Evolutionary conservation across 2,113 vertebrate genomes (phyloP), one percentile per base, ranked within the genome.

Genomic region (Rhineura floridana): DNA sequence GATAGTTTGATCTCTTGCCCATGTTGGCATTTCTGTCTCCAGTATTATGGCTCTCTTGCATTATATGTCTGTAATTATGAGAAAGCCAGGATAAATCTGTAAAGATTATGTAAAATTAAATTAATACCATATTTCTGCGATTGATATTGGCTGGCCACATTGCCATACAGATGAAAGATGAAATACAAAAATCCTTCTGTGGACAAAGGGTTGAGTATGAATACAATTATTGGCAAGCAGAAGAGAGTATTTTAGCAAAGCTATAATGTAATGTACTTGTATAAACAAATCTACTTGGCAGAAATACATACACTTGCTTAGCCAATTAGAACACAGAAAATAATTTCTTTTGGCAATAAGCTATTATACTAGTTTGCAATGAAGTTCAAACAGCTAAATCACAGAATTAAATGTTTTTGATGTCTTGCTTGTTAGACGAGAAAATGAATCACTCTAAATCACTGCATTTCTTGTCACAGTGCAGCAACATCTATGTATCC

Each of bases 31-130:
- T 90, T 78, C 63, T 36, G 5, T 81, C 70, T 9, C 55, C 73
- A 59, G 17, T 59, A 52, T 7, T 46, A 79, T 46, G 85, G 46
- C 10, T 81, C 48, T 46, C 3, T 15, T 75, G 62, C 89, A 50
- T 87, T 88, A 12, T 87, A 17, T 78, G 84, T 65, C 23, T 90
- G 81, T 69, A 86, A 2, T 88, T 86, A 77, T 30, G 9, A 82
- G 75, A 86, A 89, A 59, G 36, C 75, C 83, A 52, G 44, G 55
- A 36, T 73, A 50, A 82, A 87, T 81, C 52, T 67, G 25, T 85
- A 81, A 85, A 77, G 85, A 88, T 81, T 84, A 59, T 33, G 17
- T 83, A 25, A 89, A 55, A 85, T 90, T 90, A 15, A 86, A 69
- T 89, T 88, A 52, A 90, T 89, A 28, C 69, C 44, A 70, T 70